Conservation (phyloP, 2,888 invertebrate genomes). For the Psylliodes chrysocephalus region DNA sequence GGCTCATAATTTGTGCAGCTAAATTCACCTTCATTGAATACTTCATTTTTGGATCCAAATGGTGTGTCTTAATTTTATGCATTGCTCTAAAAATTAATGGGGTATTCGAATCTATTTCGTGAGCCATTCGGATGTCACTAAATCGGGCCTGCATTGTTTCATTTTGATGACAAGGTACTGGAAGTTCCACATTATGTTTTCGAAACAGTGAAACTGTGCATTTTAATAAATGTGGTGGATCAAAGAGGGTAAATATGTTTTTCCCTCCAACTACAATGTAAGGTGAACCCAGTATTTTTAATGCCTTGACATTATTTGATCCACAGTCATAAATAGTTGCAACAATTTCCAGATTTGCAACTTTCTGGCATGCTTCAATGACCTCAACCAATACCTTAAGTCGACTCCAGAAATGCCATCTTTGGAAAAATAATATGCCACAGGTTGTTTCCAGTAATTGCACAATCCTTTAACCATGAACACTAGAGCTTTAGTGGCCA, state of each 20-base stretch:
- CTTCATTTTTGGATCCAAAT: constrained; percentile 42
- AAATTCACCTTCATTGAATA: constrained; percentile 47
- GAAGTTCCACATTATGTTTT: constrained; percentile 15
- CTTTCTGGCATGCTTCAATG: background rate
- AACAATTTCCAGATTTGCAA: constrained; percentile 11
- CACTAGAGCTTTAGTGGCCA: constrained; percentile 33
- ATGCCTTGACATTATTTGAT: constrained; percentile 22
- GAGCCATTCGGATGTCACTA: constrained; percentile 26
- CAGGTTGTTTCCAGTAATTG: constrained; percentile 42
- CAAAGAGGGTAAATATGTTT: constrained; percentile 28
- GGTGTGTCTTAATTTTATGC: constrained; percentile 36
- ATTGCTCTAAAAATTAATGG: constrained; percentile 35
- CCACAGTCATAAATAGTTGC: constrained; percentile 25
- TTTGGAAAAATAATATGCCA: constrained; percentile 43
- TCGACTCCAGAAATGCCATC: background rate
- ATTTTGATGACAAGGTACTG: background rate
- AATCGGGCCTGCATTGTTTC: constrained; percentile 1
- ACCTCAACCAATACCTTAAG: background rate
- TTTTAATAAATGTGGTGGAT: constrained; percentile 31
- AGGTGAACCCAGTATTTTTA: constrained; percentile 26
- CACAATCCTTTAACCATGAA: constrained; percentile 38
- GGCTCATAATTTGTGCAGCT: constrained; percentile 39
- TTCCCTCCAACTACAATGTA: constrained; percentile 21
- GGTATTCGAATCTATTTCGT: constrained; percentile 29
- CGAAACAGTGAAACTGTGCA: too few relatives aligned